A percentile compares a stretch with the other conserved stretches of the same genome.
These are phyloP conservation scores for Pediacus dermestoides DNA, from an alignment of 2,888 invertebrate genomes.

Conservation along the genomic window DNA sequence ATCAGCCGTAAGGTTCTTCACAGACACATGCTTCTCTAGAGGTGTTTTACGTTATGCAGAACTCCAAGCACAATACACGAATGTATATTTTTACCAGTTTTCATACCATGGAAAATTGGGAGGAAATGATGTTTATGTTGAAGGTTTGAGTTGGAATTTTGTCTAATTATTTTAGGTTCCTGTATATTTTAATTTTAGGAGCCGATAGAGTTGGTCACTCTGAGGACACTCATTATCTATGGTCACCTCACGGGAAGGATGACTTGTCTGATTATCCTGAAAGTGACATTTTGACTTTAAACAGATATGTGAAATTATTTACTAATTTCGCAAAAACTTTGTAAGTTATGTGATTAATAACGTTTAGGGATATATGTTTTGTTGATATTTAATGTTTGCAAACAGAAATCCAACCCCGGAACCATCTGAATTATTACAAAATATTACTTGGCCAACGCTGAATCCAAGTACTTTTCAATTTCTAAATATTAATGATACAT, in stretches of 20 bases:
- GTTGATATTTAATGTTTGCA: too few relatives aligned
- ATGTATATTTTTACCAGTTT: slow-evolving; percentile 15
- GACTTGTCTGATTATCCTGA: slow-evolving; percentile 20
- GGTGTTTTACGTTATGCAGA: slow-evolving; percentile 8
- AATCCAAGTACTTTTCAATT: slow-evolving; percentile 17
- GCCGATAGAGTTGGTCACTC: slow-evolving; percentile 25
- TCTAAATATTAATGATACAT: slow-evolving; percentile 21
- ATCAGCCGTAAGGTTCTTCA: too few relatives aligned
- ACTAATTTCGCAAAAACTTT: slow-evolving; percentile 59
- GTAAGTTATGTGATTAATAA: slow-evolving; percentile 50
- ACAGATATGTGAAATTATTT: slow-evolving; percentile 39
- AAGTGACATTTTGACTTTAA: slow-evolving; percentile 16
- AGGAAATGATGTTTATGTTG: slow-evolving; percentile 10
- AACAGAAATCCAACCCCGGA: slow-evolving; percentile 23
- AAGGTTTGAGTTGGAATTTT: slow-evolving; percentile 12
- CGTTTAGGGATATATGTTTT: too few relatives aligned
- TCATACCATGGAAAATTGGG: slow-evolving; percentile 11
- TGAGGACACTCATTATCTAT: slow-evolving; percentile 26
- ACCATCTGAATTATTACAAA: slow-evolving; percentile 17
- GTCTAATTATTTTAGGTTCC: background rate
- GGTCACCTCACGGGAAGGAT: slow-evolving; percentile 18
- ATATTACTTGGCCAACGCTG: slow-evolving; percentile 23
- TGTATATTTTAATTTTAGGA: slow-evolving; percentile 42
- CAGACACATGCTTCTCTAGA: slow-evolving; percentile 13
- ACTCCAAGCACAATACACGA: slow-evolving; percentile 8